phyloP scores from a whole-genome alignment of 1,140 invertebrate genomes.

The Trinorchestia longiramus region DNA sequence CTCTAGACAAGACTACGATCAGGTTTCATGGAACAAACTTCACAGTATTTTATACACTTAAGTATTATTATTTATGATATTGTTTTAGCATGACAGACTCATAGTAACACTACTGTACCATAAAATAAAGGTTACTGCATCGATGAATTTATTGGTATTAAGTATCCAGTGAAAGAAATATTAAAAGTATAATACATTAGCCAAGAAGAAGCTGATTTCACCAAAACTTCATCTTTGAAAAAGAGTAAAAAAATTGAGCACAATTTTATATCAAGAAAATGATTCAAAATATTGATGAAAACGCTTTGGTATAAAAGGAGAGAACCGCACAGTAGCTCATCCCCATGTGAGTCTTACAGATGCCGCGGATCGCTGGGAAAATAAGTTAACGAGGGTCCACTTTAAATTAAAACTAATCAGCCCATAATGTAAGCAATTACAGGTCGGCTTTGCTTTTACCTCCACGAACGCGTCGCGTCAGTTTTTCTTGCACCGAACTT shows the following conservation, averaged over 20 bases:
- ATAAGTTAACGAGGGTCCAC: not conserved
- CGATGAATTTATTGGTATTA: not conserved
- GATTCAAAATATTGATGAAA: not conserved
- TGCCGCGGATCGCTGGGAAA: not conserved
- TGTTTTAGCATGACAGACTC: not conserved
- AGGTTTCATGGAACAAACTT: not conserved
- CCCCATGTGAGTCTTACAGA: not conserved
- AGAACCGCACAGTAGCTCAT: not conserved
- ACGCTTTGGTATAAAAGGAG: constrained; percentile 31
- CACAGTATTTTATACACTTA: constrained; percentile 48
- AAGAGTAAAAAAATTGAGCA: not conserved
- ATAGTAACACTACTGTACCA: not conserved
- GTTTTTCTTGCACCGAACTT: not conserved
- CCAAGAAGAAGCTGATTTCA: not conserved
- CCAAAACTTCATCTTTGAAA: not conserved
- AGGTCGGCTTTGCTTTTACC: not conserved
- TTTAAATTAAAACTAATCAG: not conserved
- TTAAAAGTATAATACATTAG: not conserved
- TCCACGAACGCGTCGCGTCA: not conserved
- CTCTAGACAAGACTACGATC: not conserved
- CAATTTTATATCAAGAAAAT: not conserved
- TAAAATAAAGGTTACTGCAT: not conserved
- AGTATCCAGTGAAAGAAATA: not conserved
- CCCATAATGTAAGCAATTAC: not conserved
- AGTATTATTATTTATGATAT: constrained; percentile 8